Base-by-base conservation (phyloP, 2,888 invertebrate genomes). In the Phlogophora meticulosa region DNA sequence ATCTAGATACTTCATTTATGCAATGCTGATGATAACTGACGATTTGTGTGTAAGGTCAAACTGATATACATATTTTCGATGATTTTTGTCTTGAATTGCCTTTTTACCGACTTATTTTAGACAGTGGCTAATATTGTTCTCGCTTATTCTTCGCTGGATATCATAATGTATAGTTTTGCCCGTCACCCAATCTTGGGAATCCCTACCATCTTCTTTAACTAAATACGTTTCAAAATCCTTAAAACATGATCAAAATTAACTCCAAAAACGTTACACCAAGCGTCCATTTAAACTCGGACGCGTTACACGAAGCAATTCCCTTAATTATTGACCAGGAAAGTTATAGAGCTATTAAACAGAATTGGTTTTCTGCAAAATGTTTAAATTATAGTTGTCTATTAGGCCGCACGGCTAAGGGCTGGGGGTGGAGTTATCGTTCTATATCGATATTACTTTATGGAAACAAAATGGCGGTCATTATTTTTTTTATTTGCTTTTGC, bases 361-460 rank as follows among this genome's bases (percentile, higher is more conserved):
- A 84, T 84, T 83, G 85, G 79, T 84, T 84, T 82, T 85, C 81
- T 72, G 84, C 82, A 82, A 82, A 75, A 78, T 60, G 73, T 66
- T 61, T 82, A 82, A 85, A 83, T 85, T 84, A 84, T 78, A 57
- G 70, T 66, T 49, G 69, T 80, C 80, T 83, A 77, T 84, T 78
- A 84, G 58, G 56, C 36, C 46, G 42, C 36, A 43, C 20, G 10
- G 42, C 40, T 58, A 40, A 60, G 67, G 51, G 61, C 38, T 53
- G 40, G 48, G 45, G 63, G 34, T 24, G 60, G 20, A n/a, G 49
- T 52, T 72, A 67, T 64, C 67, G 22, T 32, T 36, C 52, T 69
- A 70, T 61, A 63, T 38, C 36, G 48, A 56, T 20, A 43, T 34
- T n/a, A 48, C 7, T 45, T 53, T 58, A 28, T 57, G 24, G 46